A percentile compares a stretch with the other conserved stretches of the same genome.
Evolutionary conservation across 1,140 invertebrate genomes (phyloP).

Genomic region (Zaprionus inermis): DNA sequence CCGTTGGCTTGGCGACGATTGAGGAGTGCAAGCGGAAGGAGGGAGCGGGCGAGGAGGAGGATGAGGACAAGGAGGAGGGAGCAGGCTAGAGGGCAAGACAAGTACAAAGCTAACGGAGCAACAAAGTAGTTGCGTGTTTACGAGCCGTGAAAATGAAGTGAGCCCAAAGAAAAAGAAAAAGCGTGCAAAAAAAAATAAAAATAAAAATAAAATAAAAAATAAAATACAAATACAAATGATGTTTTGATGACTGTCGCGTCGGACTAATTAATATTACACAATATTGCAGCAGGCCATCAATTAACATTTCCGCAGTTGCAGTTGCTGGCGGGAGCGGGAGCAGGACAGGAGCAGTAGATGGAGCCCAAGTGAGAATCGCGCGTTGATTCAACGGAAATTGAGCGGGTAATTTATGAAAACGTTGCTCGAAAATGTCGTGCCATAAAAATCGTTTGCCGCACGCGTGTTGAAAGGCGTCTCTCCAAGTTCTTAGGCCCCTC

Average conservation of each 20-base stretch:
- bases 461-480: constrained; percentile 64
- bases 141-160: constrained; percentile 68
- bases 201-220: constrained; percentile 11
- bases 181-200: constrained; percentile 9
- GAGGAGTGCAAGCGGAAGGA: neutral
- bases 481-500: constrained; percentile 21
- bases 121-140: constrained; percentile 69
- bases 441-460: constrained; percentile 65
- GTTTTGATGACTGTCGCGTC: constrained; percentile 41
- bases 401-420: constrained; percentile 78
- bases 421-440: constrained; percentile 69
- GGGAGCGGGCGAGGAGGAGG: no score
- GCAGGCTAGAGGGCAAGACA: neutral
- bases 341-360: neutral
- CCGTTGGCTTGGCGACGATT: constrained; percentile 16
- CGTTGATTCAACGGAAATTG: constrained; percentile 80
- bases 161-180: constrained; percentile 35
- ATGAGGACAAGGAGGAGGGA: no score
- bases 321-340: neutral
- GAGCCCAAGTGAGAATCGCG: constrained; percentile 6
- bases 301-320: constrained; percentile 28
- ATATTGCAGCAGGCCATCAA: constrained; percentile 55
- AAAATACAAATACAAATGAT: constrained; percentile 39
- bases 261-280: constrained; percentile 64
- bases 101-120: constrained; percentile 26